Percentiles rank a stretch among this genome's conserved stretches.
These are phyloP conservation scores for Syngnathus typhle DNA, from an alignment of 2,113 vertebrate species.

Conservation along the genomic window DNA sequence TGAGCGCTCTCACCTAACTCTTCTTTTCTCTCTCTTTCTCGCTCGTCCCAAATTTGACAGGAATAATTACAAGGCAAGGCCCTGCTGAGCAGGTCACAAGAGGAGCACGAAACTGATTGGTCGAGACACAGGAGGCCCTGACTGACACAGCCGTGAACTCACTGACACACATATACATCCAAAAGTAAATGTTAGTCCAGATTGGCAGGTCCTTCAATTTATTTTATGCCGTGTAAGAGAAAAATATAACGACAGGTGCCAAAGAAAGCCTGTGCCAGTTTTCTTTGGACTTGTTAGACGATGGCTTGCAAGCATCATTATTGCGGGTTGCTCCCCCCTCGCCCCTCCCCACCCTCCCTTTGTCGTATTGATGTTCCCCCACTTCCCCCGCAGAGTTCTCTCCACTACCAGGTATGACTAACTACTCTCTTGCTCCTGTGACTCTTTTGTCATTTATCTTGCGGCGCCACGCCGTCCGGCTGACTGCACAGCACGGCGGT, in stretches of 20 bases:
- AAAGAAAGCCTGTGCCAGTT: neutral
- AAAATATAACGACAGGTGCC: neutral
- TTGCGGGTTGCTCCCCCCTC: constrained; percentile 16
- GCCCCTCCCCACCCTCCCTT: constrained; percentile 20
- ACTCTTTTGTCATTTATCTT: constrained; percentile 76
- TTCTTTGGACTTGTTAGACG: neutral
- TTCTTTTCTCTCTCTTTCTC: too few relatives aligned
- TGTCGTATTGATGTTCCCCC: constrained; percentile 43
- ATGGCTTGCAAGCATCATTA: neutral
- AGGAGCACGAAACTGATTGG: too few relatives aligned
- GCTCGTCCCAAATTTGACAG: neutral
- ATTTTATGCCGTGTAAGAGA: neutral
- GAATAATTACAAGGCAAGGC: neutral
- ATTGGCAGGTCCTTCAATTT: too few relatives aligned
- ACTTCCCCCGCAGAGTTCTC: constrained; percentile 27
- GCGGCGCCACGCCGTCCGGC: constrained; percentile 66
- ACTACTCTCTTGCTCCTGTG: constrained; percentile 69
- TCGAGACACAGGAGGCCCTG: too few relatives aligned
- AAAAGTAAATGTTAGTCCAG: too few relatives aligned
- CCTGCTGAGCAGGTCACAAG: neutral
- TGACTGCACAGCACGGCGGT: constrained; percentile 76
- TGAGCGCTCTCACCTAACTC: neutral
- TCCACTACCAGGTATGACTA: constrained; percentile 76
- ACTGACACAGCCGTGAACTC: too few relatives aligned
- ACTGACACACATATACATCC: too few relatives aligned